phyloP scores from a whole-genome alignment of 2,888 invertebrate genomes.

The Watsonalla cultraria region DNA sequence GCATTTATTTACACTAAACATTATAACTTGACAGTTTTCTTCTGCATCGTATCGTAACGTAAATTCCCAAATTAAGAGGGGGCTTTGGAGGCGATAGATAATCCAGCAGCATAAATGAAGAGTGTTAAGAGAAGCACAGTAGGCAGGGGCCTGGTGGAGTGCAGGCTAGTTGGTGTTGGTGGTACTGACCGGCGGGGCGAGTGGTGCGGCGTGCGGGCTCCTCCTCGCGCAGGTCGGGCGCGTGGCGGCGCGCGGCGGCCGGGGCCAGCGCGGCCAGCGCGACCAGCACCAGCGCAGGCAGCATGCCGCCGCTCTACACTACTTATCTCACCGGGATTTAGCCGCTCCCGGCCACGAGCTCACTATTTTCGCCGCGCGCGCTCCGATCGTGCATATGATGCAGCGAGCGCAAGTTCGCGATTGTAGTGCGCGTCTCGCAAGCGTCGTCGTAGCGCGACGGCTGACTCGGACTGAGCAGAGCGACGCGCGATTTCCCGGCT shows the following conservation, averaged over 20 bases:
- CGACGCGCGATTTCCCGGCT: conserved; percentile 71
- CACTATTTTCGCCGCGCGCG: conserved; percentile 70
- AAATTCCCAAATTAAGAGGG: conserved; percentile 18
- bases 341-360: conserved; percentile 66
- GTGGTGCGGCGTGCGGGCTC: conserved; percentile 81
- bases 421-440: conserved; percentile 49
- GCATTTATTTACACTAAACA: conserved; percentile 63
- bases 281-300: conserved; percentile 65
- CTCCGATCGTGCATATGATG: conserved; percentile 39
- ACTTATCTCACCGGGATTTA: conserved; percentile 40
- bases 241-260: conserved; percentile 74
- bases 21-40: conserved; percentile 21
- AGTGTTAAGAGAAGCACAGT: conserved; percentile 66
- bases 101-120: background rate
- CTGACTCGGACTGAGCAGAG: conserved; percentile 71
- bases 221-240: conserved; percentile 82
- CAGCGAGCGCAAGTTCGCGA: conserved; percentile 53
- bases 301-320: conserved; percentile 56
- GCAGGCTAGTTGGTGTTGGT: conserved; percentile 2
- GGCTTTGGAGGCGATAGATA: background rate
- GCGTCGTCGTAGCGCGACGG: conserved; percentile 70
- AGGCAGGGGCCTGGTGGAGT: conserved; percentile 46
- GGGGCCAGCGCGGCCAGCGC: conserved; percentile 54
- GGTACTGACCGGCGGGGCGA: conserved; percentile 82
- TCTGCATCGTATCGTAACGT: conserved; percentile 13